Base-by-base conservation (phyloP, 2,113 vertebrate genomes). In the Actenoides hombroni region DNA sequence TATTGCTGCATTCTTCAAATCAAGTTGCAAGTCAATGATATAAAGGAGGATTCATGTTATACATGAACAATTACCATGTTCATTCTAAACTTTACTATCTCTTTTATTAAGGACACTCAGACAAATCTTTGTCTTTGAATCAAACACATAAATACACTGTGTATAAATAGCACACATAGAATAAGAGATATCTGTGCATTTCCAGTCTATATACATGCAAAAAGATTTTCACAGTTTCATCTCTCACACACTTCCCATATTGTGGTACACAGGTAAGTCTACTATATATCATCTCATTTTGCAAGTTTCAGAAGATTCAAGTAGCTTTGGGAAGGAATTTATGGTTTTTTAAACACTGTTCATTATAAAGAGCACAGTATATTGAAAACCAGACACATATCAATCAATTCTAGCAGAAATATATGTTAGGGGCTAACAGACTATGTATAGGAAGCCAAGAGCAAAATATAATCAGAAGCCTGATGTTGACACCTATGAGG, bases 401-500 rank as follows among this genome's bases (percentile, higher is more conserved):
- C 33, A 46, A 78, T 25, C 4, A 12, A 68, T 19, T 57, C 46
- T 92, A 60, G 26, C 85, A 95, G 77, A 97, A 96, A 96, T 92
- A 83, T 42, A 83, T 61, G 16, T 90, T 95, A 90, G 16, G 21
- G 42, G 23, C 61, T 67, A 92, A 83, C 49, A 88, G 83, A 81
- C 9, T 84, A 37, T 92, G 49, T 67, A 82, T 15, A 81, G 80
- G 40, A 91, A 97, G 35, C 19, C 29, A 81, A 91, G 54, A 95
- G 37, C 42, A 80, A 96, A 97, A 92, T 69, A 83, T 54, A 93
- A 80, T 90, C 57, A 92, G 39, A 67, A 88, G 7, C 57, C 71
- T 92, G 56, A 94, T 91, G 71, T 42, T 94, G 90, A 70, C 67
- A n/a, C 77, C 13, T 80, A 88, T 70, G 80, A 97, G 68, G 68